Base-by-base conservation (phyloP, 23 tunicate species). In the Diplosoma virens region DNA sequence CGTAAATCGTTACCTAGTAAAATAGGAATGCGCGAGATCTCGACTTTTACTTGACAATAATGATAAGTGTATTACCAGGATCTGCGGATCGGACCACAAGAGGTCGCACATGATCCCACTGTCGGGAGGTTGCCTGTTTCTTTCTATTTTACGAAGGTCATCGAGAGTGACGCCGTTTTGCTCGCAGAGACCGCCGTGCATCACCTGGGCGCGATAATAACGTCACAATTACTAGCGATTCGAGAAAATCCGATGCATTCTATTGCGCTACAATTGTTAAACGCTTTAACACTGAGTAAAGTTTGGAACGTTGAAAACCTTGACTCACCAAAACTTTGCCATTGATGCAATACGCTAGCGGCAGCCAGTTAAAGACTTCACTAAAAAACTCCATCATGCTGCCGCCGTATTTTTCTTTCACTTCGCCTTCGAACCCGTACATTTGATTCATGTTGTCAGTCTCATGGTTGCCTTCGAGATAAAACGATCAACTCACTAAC, bases 341-440 rank as follows among this genome's bases (percentile, higher is more conserved):
- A 47, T 94, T 94, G 35, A 94, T 55, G 71, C 94, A 84, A 48
- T 88, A 94, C 7, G 95, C 85, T 23, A 94, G 90, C 3, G 99
- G 99, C 1, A 94, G 80, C 80, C 80, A 83, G 71, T 94, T 88
- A 72, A 94, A 94, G n/a, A 87, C 95, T 78, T 88, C 94, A 53
- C 90, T 87, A 69, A 94, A 94, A 3, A 87, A 65, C 18, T 46
- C 81, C 90, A 94, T 87, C 87, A 81, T 88, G n/a, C 83, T 93
- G 47, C 96, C 79, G 48, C 82, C 87, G 53, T 87, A 88, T 59
- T 94, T 94, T n/a, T 87, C 78, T 59, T 83, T 83, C 37, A 94
- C 99, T 75, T 94, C 99, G 3, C 99, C 99, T 66, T 94, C 99
- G 66, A 94, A 94, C 0, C 99, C 99, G 50, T 94, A 94, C 95